A percentile compares a stretch with the other conserved stretches of the same genome.
Conservation (phyloP, 2,888 invertebrate genomes). For the Phytoseiulus persimilis region DNA sequence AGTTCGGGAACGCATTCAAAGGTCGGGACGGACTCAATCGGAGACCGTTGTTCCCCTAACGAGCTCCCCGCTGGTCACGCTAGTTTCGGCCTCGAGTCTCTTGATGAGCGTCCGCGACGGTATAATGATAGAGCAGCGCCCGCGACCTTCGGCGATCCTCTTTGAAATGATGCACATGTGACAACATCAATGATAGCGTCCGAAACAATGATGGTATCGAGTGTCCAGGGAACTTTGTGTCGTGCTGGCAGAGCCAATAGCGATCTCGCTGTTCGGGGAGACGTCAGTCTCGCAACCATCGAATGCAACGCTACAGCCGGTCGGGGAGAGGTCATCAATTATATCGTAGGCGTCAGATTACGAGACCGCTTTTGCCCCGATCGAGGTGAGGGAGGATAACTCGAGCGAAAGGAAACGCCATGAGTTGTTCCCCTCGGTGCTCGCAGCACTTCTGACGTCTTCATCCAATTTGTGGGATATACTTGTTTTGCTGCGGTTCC, state of each 20-base stretch:
- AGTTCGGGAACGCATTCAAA: too few species aligned
- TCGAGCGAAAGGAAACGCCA: not conserved
- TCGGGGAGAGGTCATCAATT: not conserved
- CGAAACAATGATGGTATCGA: not conserved
- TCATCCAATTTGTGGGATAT: not conserved
- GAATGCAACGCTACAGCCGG: not conserved
- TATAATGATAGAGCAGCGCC: not conserved
- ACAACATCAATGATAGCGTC: not conserved
- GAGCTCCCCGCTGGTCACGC: not conserved
- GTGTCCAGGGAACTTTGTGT: not conserved
- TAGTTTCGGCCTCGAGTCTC: not conserved
- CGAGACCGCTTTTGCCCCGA: not conserved
- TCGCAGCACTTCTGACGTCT: not conserved
- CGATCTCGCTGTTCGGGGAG: not conserved
- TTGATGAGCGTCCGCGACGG: too few species aligned
- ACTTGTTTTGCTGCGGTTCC: not conserved
- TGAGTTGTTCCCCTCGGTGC: not conserved
- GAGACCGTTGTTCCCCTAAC: not conserved
- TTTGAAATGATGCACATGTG: not conserved
- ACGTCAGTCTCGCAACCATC: not conserved
- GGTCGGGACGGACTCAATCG: not conserved
- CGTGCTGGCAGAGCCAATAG: not conserved
- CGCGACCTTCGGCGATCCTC: not conserved
- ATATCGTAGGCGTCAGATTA: not conserved
- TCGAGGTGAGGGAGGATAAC: not conserved